These are phyloP conservation scores for Neodiprion lecontei DNA, from an alignment of 1,140 invertebrate species.

Conservation along the genomic window DNA sequence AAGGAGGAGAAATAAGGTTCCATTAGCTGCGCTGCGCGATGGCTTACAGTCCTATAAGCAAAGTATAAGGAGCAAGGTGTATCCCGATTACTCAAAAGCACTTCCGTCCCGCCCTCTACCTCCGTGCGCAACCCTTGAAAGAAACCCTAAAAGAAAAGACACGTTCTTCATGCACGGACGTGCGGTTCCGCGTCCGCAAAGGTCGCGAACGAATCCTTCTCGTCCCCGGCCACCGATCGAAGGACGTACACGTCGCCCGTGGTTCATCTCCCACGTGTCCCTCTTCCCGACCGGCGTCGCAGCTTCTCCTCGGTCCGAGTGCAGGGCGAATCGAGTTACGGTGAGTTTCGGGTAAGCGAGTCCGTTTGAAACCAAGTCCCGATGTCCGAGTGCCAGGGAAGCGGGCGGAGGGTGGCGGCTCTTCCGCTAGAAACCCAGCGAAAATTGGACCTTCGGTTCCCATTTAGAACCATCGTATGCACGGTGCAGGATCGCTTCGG, in stretches of 20 bases:
- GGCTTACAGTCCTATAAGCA: not conserved
- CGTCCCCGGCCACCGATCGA: not conserved
- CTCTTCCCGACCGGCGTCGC: too few relatives aligned
- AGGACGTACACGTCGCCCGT: not conserved
- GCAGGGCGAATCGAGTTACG: not conserved
- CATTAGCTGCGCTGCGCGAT: not conserved
- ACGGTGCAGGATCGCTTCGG: too few relatives aligned
- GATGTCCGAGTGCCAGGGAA: too few relatives aligned
- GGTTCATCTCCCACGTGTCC: too few relatives aligned
- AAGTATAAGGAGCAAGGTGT: not conserved
- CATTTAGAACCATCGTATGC: not conserved
- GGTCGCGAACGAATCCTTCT: not conserved
- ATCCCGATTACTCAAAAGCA: slow-evolving; percentile 3
- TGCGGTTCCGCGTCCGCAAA: too few relatives aligned
- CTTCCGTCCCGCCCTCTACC: not conserved
- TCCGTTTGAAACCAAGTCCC: not conserved
- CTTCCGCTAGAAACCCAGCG: too few relatives aligned
- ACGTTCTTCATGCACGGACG: too few relatives aligned
- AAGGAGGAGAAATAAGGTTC: slow-evolving; percentile 10
- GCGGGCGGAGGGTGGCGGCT: too few relatives aligned
- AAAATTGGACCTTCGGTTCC: not conserved
- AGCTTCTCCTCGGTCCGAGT: not conserved
- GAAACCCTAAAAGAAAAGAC: too few relatives aligned
- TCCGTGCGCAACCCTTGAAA: too few relatives aligned
- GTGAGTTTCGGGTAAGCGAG: not conserved